Evolutionary conservation across 2,888 invertebrate genomes (phyloP).

Genomic region (Coenonympha arcania): DNA sequence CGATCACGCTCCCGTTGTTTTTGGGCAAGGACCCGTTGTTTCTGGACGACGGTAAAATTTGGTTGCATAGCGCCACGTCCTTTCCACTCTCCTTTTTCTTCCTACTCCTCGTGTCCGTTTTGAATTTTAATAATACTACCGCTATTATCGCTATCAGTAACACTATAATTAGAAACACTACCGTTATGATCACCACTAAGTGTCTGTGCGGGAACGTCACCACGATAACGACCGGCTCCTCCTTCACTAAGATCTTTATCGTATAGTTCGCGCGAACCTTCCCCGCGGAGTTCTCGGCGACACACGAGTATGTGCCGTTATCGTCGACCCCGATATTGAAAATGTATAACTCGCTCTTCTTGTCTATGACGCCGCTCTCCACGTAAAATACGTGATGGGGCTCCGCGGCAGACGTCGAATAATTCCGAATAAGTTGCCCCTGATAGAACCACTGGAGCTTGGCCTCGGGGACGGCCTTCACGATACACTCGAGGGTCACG

Average conservation of each 20-base stretch:
- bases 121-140: slow-evolving; percentile 75
- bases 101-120: slow-evolving; percentile 63
- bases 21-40: slow-evolving; percentile 69
- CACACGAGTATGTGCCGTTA: slow-evolving; percentile 89
- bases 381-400: slow-evolving; percentile 80
- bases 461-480: slow-evolving; percentile 86
- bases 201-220: slow-evolving; percentile 81
- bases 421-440: slow-evolving; percentile 84
- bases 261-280: slow-evolving; percentile 86
- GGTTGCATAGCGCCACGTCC: slow-evolving; percentile 76
- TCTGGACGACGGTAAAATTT: slow-evolving; percentile 62
- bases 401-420: slow-evolving; percentile 78
- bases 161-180: slow-evolving; percentile 77
- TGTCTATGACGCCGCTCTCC: slow-evolving; percentile 82
- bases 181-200: slow-evolving; percentile 79
- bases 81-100: slow-evolving; percentile 76
- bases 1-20: slow-evolving; percentile 72
- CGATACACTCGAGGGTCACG: slow-evolving; percentile 84
- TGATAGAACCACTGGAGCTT: slow-evolving; percentile 88
- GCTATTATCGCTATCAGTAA: slow-evolving; percentile 79
- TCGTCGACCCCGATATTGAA: slow-evolving; percentile 84
- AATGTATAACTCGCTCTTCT: slow-evolving; percentile 84
- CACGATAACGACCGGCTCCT: slow-evolving; percentile 80
- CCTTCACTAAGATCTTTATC: slow-evolving; percentile 81
- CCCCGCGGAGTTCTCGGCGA: slow-evolving; percentile 90